A percentile compares a stretch with the other conserved stretches of the same genome.
Evolutionary conservation across 1,140 invertebrate species (phyloP).

Genomic region (Aphaenogaster ashmeadi): DNA sequence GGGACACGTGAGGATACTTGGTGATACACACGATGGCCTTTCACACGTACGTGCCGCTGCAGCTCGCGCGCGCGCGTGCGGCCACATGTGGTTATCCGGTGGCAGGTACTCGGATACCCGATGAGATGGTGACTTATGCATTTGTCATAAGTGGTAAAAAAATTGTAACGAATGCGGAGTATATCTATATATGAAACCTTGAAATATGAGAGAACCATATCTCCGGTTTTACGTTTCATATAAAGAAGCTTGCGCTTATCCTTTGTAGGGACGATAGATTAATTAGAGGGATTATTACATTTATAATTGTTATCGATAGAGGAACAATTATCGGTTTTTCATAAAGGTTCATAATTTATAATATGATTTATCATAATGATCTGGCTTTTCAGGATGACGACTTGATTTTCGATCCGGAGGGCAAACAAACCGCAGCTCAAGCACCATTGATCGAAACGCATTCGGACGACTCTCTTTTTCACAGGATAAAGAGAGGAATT

Average conservation of each 20-base stretch:
- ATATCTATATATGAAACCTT: neutral
- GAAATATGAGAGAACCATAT: neutral
- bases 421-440: constrained; percentile 62
- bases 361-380: neutral
- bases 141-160: constrained; percentile 45
- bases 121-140: constrained; percentile 54
- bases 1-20: constrained; percentile 82
- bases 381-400: constrained; percentile 83
- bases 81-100: constrained; percentile 28
- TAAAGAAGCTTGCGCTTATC: neutral
- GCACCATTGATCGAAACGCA: constrained; percentile 76
- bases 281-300: neutral
- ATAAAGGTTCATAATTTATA: neutral
- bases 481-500: constrained; percentile 79
- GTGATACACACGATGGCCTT: constrained; percentile 70
- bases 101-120: constrained; percentile 7
- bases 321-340: neutral
- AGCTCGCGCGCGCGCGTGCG: constrained; percentile 1
- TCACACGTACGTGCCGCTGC: constrained; percentile 54
- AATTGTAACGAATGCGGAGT: constrained; percentile 5
- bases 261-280: neutral
- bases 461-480: constrained; percentile 76
- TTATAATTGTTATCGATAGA: neutral
- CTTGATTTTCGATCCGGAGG: constrained; percentile 82
- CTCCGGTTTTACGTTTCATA: constrained; percentile 5